Base-by-base conservation (phyloP, 2,797 vertebrate genomes). In the Phrynocephalus vlangalii region DNA sequence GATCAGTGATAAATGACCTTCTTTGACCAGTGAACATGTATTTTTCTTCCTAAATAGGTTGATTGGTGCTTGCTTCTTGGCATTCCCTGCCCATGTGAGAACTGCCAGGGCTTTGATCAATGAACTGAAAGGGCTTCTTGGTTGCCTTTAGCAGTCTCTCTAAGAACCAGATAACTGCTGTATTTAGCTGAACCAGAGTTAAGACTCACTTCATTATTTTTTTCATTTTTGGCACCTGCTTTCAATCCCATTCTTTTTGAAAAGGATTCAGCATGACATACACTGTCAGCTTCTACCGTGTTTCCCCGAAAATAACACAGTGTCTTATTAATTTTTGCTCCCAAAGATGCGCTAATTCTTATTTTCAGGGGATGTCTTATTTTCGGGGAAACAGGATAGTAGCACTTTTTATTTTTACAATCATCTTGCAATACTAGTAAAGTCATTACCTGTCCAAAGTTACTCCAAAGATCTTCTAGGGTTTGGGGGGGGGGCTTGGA, bases 1-100 rank as follows among this genome's bases (percentile, higher is more conserved):
- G 52, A 56, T 56, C 52, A 56, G 13, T 56, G 52, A 86, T 73
- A 80, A 80, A 86, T 72, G 78, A 72, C 78, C 77, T 80, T 79
- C 78, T 80, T 72, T 80, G 33, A 44, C 78, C 1, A 38, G 78
- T 26, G 38, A 86, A 63, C 68, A 63, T 72, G 72, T 86, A 80
- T 86, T 80, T 80, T 80, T 56, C 85, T 80, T 48, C 52, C 38
- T 72, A 80, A 86, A 79, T 72, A 38, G 85, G 24, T 63, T 86
- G 78, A 73, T 86, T 78, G n/a, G 30, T 6, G 67, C 48, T 86
- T 24, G 56, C 85, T 81, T 73, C 70, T 71, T 82, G 85, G 73
- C 79, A 86, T 86, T 82, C 76, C 63, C 71, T 28, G 76, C 86
- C 52, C 82, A 67, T n/a, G 18, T 48, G 60, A 87, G 79, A 56